Percentiles rank a stretch among this genome's conserved stretches.
These are phyloP conservation scores for Myiozetetes cayanensis DNA, from an alignment of 2,113 vertebrate genomes.

Conservation along the genomic window DNA sequence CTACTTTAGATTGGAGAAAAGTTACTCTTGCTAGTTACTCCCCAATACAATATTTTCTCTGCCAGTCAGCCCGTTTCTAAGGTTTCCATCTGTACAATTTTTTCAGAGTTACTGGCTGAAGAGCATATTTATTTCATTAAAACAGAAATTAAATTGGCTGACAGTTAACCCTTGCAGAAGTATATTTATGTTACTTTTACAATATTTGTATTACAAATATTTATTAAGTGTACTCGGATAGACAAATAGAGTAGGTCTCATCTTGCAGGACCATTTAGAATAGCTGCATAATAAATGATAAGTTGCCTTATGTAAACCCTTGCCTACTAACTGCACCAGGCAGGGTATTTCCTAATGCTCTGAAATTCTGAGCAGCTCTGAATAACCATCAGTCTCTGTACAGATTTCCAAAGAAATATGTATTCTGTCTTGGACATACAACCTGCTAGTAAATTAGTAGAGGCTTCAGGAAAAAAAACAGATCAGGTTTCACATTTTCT, in stretches of 20 bases:
- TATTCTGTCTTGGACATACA: background rate
- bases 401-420: conserved; percentile 6
- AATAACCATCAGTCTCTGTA: background rate
- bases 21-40: background rate
- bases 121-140: background rate
- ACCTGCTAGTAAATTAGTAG: conserved; percentile 20
- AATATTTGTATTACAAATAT: background rate
- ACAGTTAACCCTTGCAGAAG: background rate
- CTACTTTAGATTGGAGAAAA: background rate
- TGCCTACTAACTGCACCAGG: background rate
- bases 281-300: background rate
- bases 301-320: background rate
- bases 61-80: background rate
- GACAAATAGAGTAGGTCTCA: background rate
- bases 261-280: background rate
- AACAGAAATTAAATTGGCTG: background rate
- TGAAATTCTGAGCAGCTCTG: background rate
- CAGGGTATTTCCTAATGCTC: background rate
- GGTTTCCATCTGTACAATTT: background rate
- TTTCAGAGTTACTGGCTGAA: background rate
- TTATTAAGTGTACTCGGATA: background rate
- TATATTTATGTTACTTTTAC: background rate
- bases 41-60: background rate
- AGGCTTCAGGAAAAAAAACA: background rate
- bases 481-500: background rate